Conservation (phyloP, 2,113 vertebrate species). For the Hirundichthys speculiger region DNA sequence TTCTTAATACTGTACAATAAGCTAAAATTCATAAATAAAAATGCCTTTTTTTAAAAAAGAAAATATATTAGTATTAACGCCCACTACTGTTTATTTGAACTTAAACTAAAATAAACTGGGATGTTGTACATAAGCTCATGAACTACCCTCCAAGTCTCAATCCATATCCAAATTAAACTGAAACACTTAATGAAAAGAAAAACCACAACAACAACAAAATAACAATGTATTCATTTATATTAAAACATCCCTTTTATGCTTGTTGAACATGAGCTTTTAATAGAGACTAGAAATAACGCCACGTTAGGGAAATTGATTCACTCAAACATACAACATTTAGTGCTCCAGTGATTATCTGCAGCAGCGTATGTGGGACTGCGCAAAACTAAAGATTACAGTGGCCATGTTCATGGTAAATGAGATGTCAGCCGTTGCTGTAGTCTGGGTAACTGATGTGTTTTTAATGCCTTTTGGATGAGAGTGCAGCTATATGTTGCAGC, state of each 20-base stretch:
- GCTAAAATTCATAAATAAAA: not conserved
- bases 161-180: too few species aligned
- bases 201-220: too few species aligned
- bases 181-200: not conserved
- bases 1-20: not conserved
- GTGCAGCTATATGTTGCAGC: not conserved
- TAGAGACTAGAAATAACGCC: not conserved
- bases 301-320: not conserved
- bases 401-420: conserved; percentile 6
- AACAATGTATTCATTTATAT: not conserved
- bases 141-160: too few species aligned
- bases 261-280: not conserved
- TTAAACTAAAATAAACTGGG: not conserved
- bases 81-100: too few species aligned
- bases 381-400: conserved; percentile 1
- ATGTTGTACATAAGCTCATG: too few species aligned
- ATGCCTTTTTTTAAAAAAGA: too few species aligned
- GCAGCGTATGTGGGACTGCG: not conserved
- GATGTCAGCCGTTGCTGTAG: not conserved
- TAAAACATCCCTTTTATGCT: not conserved
- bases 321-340: not conserved
- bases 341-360: not conserved
- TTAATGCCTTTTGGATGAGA: conserved; percentile 8
- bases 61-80: too few species aligned
- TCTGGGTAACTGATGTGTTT: conserved; percentile 12